Evolutionary conservation across 2,888 invertebrate species (phyloP), one percentile per base, ranked within the genome.

Genomic region (Philonicus albiceps): DNA sequence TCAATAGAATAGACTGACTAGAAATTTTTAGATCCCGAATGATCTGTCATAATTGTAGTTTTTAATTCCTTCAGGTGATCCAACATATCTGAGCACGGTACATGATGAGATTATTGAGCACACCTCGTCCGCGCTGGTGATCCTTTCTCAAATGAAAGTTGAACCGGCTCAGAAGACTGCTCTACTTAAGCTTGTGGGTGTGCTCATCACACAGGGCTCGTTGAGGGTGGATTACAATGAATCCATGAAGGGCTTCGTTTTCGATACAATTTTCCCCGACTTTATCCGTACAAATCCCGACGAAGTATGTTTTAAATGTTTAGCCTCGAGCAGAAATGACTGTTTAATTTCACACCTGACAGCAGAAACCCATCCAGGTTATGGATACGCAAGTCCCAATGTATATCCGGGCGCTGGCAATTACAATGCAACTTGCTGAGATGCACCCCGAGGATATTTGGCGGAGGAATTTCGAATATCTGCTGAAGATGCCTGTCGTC

Each of bases 111-210:
- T 87, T 5, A 8, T 73, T 0, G 43, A 72, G 53, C 86, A 85
- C 74, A 74, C 85, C 53, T 34, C 76, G 4, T n/a, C 73, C 40
- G 80, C 81, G 8, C 53, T 87, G 13, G 30, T 73, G n/a, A 40
- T 87, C 16, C 6, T 85, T 19, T 30, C 55, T 31, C 78, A 40
- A 5, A 80, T 87, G n/a, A 76, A 86, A 40, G 78, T 76, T 1
- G 73, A 43, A 13, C n/a, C 85, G 5, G 86, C 86, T 6, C 87
- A 87, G 31, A 83, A 83, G 16, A 43, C 64, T 13, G 84, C 87
- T 22, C 8, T 87, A 31, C 27, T 87, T 4, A 87, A 87, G 83
- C 83, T 87, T 6, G 53, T 86, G 3, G 73, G 53, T 34, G 75
- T 49, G 53, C 19, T 86, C 40, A 22, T 83, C 3, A 75, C 40